phyloP scores from a whole-genome alignment of 2,797 vertebrate species.

The Morus bassanus region DNA sequence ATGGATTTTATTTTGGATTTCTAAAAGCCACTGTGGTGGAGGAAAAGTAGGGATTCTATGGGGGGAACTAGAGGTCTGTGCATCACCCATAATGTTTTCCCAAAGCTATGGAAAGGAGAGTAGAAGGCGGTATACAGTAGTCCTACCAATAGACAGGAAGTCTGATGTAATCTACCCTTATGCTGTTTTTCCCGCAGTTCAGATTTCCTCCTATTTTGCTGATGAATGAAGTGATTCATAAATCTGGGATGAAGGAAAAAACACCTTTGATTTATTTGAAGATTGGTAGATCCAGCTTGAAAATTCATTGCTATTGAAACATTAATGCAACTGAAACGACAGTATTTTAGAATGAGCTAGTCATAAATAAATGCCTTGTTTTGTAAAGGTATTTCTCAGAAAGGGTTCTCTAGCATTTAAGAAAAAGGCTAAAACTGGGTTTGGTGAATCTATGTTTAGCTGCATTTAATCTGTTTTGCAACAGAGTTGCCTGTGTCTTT shows the following conservation, averaged over 20 bases:
- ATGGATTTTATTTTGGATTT: neutral
- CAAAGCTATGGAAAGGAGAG: neutral
- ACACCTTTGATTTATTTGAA: neutral
- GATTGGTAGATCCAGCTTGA: neutral
- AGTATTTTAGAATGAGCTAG: neutral
- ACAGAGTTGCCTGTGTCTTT: neutral
- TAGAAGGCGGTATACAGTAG: neutral
- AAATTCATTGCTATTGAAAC: neutral
- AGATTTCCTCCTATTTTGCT: neutral
- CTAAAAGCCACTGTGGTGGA: neutral
- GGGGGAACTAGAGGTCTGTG: neutral
- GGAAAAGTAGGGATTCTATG: neutral
- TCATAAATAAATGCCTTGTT: neutral
- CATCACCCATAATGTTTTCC: neutral
- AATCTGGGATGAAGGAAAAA: neutral
- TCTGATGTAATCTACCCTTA: neutral
- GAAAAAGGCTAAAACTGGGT: neutral
- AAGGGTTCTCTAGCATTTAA: neutral
- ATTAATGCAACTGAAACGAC: neutral
- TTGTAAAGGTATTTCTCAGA: neutral
- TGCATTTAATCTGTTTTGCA: neutral
- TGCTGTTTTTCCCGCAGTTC: neutral
- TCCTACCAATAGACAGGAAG: neutral
- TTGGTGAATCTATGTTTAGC: neutral
- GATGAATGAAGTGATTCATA: neutral